These are phyloP conservation scores for Marasmarcha lunaedactyla DNA, from an alignment of 2,888 invertebrate genomes.

Conservation along the genomic window DNA sequence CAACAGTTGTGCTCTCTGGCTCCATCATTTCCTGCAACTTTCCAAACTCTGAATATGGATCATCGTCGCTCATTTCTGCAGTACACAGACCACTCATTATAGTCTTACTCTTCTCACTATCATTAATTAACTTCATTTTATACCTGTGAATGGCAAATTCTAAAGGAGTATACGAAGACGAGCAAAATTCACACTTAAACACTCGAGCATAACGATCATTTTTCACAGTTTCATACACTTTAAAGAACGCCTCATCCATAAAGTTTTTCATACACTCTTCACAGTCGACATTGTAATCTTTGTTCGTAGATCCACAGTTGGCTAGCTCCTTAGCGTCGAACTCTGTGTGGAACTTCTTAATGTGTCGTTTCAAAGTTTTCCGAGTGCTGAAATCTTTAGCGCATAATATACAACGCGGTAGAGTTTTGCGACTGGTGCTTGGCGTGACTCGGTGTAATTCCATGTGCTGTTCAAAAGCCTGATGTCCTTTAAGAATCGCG, in stretches of 20 bases:
- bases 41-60: conserved; percentile 21
- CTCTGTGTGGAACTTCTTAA: conserved; percentile 44
- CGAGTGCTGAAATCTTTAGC: conserved; percentile 50
- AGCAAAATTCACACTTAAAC: conserved; percentile 37
- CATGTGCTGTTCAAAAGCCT: conserved; percentile 41
- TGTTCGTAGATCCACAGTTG: conserved; percentile 26
- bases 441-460: conserved; percentile 24
- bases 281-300: conserved; percentile 33
- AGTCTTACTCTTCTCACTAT: conserved; percentile 28
- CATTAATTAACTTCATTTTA: conserved; percentile 21
- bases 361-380: conserved; percentile 47
- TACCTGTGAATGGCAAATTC: conserved; percentile 39
- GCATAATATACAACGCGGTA: conserved; percentile 44
- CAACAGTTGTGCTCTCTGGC: conserved; percentile 35
- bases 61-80: conserved; percentile 43
- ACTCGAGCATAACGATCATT: conserved; percentile 28
- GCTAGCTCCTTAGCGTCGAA: conserved; percentile 43
- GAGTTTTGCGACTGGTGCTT: conserved; percentile 23
- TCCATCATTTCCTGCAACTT: conserved; percentile 26
- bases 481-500: conserved; percentile 40
- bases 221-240: conserved; percentile 28
- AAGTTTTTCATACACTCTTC: conserved; percentile 38
- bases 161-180: conserved; percentile 26
- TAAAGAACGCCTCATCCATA: conserved; percentile 28
- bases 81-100: conserved; percentile 50